phyloP scores from a whole-genome alignment of 2,888 invertebrate species.

The Eilema sororculum region DNA sequence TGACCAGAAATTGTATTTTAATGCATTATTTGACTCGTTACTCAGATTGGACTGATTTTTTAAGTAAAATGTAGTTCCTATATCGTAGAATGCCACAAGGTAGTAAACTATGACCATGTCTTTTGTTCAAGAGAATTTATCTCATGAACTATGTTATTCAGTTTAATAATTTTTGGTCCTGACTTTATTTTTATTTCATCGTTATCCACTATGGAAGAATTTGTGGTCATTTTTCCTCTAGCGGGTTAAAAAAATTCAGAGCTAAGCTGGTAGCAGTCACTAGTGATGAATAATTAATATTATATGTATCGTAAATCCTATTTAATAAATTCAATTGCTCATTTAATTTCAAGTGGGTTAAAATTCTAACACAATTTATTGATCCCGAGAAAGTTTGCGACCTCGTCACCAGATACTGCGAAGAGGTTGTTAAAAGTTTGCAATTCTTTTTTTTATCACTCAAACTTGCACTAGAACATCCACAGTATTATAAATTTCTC shows the following conservation, averaged over 20 bases:
- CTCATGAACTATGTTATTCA: background rate
- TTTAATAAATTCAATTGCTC: background rate
- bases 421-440: slow-evolving; percentile 6
- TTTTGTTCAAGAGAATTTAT: background rate
- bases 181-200: no score
- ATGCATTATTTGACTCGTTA: background rate
- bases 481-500: background rate
- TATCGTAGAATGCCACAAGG: background rate
- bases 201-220: no score
- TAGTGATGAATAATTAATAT: no score
- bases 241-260: no score
- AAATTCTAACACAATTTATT: background rate
- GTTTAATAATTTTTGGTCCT: no score
- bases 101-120: background rate
- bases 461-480: background rate
- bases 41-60: no score
- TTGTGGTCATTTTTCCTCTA: no score
- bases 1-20: background rate
- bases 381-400: background rate
- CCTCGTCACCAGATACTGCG: background rate
- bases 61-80: no score
- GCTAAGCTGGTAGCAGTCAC: no score
- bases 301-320: no score
- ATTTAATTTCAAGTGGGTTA: background rate
- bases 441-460: background rate